Evolutionary conservation across 2,113 vertebrate genomes (phyloP).

Genomic region (Carassius auratus): DNA sequence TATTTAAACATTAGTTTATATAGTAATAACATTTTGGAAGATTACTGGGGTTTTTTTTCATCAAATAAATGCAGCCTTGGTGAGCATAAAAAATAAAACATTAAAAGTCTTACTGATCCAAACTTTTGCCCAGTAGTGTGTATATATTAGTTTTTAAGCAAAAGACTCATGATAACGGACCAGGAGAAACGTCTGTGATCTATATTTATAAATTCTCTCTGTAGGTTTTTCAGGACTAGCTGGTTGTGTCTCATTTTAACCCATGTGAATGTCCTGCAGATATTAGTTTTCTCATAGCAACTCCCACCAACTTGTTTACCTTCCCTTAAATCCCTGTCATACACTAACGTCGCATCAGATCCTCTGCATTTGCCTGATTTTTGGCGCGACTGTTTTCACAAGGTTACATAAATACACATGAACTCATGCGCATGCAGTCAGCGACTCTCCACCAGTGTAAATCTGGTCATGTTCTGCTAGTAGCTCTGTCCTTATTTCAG

Average conservation of each 20-base stretch:
- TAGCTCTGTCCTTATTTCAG: neutral
- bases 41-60: no score
- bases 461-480: neutral
- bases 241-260: neutral
- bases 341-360: neutral
- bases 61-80: no score
- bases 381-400: neutral
- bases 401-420: constrained; percentile 6
- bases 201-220: neutral
- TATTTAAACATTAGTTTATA: no score
- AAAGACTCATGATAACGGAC: neutral
- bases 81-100: no score
- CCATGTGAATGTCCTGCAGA: neutral
- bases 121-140: no score
- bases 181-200: neutral
- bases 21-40: no score
- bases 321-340: neutral
- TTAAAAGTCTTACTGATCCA: no score
- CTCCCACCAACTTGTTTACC: constrained; percentile 4
- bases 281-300: neutral
- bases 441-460: neutral
- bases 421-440: neutral
- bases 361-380: neutral
- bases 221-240: no score
- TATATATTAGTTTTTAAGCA: no score